phyloP scores from a whole-genome alignment of 1,140 invertebrate genomes.

The Oscheius sp. region DNA sequence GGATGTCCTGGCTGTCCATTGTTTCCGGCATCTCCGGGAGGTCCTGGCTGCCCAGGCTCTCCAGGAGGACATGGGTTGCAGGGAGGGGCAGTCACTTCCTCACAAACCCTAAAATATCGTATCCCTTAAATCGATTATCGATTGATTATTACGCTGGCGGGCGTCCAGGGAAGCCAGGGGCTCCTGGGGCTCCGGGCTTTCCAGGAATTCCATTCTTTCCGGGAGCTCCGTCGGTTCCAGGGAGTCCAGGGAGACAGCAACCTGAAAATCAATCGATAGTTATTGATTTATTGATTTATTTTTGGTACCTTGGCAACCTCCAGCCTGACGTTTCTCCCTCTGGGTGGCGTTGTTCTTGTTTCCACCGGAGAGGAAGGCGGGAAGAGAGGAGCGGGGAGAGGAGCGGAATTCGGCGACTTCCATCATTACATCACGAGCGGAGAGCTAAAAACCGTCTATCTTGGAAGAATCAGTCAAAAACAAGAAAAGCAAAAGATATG shows the following conservation, averaged over 20 bases:
- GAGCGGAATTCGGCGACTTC: slow-evolving; percentile 57
- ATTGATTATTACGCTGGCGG: slow-evolving; percentile 58
- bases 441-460: too few relatives aligned
- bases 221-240: slow-evolving; percentile 53
- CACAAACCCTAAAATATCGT: too few relatives aligned
- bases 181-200: slow-evolving; percentile 50
- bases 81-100: slow-evolving; percentile 59
- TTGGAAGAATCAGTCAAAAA: slow-evolving; percentile 24
- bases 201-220: slow-evolving; percentile 57
- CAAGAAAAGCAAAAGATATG: slow-evolving; percentile 5
- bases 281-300: too few relatives aligned
- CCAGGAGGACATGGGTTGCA: slow-evolving; percentile 59
- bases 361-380: slow-evolving; percentile 6
- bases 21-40: slow-evolving; percentile 50
- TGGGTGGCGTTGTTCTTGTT: slow-evolving; percentile 14
- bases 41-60: slow-evolving; percentile 44
- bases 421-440: slow-evolving; percentile 59
- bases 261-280: too few relatives aligned
- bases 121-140: too few relatives aligned
- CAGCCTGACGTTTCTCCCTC: slow-evolving; percentile 24
- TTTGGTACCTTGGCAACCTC: slow-evolving; percentile 25
- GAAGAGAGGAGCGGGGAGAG: slow-evolving; percentile 6
- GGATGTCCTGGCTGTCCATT: slow-evolving; percentile 54
- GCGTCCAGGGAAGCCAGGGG: slow-evolving; percentile 58
- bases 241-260: slow-evolving; percentile 57